Evolutionary conservation across 2,797 vertebrate species (phyloP).

Genomic region (Gadopsis marmoratus): DNA sequence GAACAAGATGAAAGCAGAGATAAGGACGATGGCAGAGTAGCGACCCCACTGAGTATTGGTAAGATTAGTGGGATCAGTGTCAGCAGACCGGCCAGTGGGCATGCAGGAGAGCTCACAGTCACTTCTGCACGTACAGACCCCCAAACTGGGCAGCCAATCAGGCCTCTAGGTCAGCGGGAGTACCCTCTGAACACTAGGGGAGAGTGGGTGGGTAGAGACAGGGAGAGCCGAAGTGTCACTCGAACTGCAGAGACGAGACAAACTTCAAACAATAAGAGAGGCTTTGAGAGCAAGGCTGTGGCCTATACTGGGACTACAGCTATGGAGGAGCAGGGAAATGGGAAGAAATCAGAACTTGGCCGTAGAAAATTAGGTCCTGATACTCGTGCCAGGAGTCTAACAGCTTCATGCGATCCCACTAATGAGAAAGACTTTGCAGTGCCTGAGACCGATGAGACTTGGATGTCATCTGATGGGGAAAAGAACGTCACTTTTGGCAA

Average conservation of each 20-base stretch:
- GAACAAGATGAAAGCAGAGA: slow-evolving; percentile 43
- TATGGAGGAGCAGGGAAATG: slow-evolving; percentile 67
- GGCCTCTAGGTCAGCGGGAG: slow-evolving; percentile 59
- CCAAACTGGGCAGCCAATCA: slow-evolving; percentile 76
- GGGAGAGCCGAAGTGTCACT: slow-evolving; percentile 51
- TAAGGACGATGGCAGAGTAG: slow-evolving; percentile 36
- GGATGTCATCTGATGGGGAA: slow-evolving; percentile 47
- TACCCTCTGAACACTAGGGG: slow-evolving; percentile 46
- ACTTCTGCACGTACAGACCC: slow-evolving; percentile 63
- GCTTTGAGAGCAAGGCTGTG: slow-evolving; percentile 30
- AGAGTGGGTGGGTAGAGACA: slow-evolving; percentile 65
- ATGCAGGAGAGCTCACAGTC: slow-evolving; percentile 50
- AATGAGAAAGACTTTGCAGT: slow-evolving; percentile 75
- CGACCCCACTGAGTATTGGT: slow-evolving; percentile 28
- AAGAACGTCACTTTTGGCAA: slow-evolving; percentile 9
- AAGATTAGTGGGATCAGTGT: slow-evolving; percentile 55
- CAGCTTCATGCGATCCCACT: slow-evolving; percentile 36
- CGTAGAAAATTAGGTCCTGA: slow-evolving; percentile 15
- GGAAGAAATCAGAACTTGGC: slow-evolving; percentile 36
- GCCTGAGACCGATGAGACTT: slow-evolving; percentile 65
- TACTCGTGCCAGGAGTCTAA: slow-evolving; percentile 21
- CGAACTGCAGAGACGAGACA: slow-evolving; percentile 50
- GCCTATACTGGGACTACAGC: slow-evolving; percentile 48
- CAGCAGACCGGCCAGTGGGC: slow-evolving; percentile 29
- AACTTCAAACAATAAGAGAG: slow-evolving; percentile 42